Conservation (phyloP, 2,888 invertebrate genomes). For the Caenorhabditis sp. region DNA sequence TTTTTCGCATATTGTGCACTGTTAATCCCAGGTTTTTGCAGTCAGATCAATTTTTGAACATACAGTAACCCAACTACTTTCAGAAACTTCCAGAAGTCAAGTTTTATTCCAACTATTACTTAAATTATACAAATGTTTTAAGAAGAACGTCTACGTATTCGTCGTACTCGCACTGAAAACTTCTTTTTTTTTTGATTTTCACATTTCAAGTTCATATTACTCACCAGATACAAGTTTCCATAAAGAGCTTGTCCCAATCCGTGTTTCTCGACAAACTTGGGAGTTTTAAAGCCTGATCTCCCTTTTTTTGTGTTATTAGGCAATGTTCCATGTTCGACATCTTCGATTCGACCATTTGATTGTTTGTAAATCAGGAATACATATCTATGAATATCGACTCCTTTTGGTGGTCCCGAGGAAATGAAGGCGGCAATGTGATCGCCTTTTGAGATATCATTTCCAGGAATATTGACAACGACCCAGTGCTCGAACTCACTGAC, state of each 20-base stretch:
- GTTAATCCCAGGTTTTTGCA: too few relatives aligned
- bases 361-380: conserved; percentile 83
- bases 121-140: too few relatives aligned
- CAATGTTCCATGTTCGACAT: conserved; percentile 71
- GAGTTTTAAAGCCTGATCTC: conserved; percentile 78
- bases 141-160: too few relatives aligned
- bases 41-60: too few relatives aligned
- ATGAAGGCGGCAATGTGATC: conserved; percentile 81
- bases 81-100: too few relatives aligned
- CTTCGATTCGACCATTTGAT: conserved; percentile 71
- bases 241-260: conserved; percentile 82
- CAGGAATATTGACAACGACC: conserved; percentile 88
- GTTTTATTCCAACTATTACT: too few relatives aligned
- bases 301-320: conserved; percentile 72
- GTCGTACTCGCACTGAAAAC: too few relatives aligned
- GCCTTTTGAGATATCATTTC: conserved; percentile 78
- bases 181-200: too few relatives aligned
- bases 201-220: too few relatives aligned
- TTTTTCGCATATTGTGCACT: too few relatives aligned
- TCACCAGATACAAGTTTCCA: conserved; percentile 76
- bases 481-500: conserved; percentile 91
- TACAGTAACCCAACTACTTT: too few relatives aligned
- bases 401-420: conserved; percentile 85
- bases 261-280: conserved; percentile 83
- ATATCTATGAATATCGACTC: conserved; percentile 81